Base-by-base conservation (phyloP, 2,113 vertebrate species). In the Porphyrio hochstetteri region DNA sequence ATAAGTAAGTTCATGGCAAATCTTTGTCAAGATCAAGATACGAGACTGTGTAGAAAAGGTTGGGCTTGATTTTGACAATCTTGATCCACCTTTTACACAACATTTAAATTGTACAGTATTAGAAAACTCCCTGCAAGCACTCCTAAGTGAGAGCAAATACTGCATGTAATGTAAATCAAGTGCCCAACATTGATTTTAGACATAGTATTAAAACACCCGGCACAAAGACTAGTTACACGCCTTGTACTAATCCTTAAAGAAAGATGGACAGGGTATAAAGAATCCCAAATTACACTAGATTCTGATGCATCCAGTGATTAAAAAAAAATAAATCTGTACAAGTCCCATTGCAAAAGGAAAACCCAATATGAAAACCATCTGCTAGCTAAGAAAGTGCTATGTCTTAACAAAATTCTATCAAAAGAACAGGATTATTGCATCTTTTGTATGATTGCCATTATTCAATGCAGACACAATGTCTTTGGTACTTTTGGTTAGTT, bases 111-210 rank as follows among this genome's bases (percentile, higher is more conserved):
- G 42, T 10, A 63, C 0, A 0, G 20, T 17, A 65, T 63, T 50
- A 90, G 40, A 82, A 68, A 35, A 72, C 20, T 77, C 25, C 10
- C 52, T 59, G 68, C 11, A 60, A 89, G 36, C 44, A 70, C n/a
- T 83, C 50, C 31, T 29, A 28, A 44, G 28, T 24, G 27, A 42
- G 8, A n/a, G 64, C 28, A 59, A 87, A 85, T 18, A 76, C 0
- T 0, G 1, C 10, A 57, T 0, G 0, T 13, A 86, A 56, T 24
- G 50, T 86, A 36, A 64, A 85, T 44, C 24, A 40, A 61, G 29
- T 55, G 23, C 17, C 18, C 38, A 75, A 17, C 11, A 16, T 0
- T 52, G 23, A 52, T 75, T 87, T 84, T 15, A 84, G 48, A 33
- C 36, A 68, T 5, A 59, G 6, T 16, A 60, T 27, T 82, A 35